Evolutionary conservation across 30 jellyfish, hydroid and myxozoan genomes (phyloP), one percentile per base, ranked within the genome.

Genomic region (Aurelia sp.): DNA sequence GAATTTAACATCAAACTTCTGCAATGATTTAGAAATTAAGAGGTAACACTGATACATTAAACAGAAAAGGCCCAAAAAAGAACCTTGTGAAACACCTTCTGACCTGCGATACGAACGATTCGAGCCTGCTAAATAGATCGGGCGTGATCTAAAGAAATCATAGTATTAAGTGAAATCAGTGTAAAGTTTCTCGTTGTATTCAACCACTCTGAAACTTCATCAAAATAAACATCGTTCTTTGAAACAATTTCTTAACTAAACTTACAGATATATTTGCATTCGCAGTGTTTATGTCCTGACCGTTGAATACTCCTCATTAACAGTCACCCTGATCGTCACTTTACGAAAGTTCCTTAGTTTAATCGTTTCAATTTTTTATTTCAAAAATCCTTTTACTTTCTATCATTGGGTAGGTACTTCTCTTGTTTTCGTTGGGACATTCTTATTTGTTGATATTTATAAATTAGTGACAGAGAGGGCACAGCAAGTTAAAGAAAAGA

Each of bases 371-470:
- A 84, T 93, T 4, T 61, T 71, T 78, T 93, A 89, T 53, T 93
- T 93, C 77, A 57, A 74, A 66, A 93, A 93, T 55, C 94, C 97
- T 27, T 93, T 93, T 80, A 88, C 98, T 2, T 19, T 76, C 4
- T 93, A 82, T 74, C 98, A 93, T 79, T 93, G 98, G 98, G 37
- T 85, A 10, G 98, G 98, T 3, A 79, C 98, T n/a, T 57, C 69
- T 7, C 89, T 93, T 8, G 97, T 93, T 6, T 93, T 93, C 68
- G 11, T 85, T 51, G 98, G 98, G 37, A 88, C 96, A 23, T 62
- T 93, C 48, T 40, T 93, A 40, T 93, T 88, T 62, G 95, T 74
- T 20, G 95, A 86, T 55, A 44, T 86, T 13, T 9, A 65, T 7
- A 60, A 74, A 33, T 19, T 33, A 59, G 19, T 72, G 23, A 19